Conservation (phyloP, 1,140 invertebrate genomes). For the Aradophagus sp. region DNA sequence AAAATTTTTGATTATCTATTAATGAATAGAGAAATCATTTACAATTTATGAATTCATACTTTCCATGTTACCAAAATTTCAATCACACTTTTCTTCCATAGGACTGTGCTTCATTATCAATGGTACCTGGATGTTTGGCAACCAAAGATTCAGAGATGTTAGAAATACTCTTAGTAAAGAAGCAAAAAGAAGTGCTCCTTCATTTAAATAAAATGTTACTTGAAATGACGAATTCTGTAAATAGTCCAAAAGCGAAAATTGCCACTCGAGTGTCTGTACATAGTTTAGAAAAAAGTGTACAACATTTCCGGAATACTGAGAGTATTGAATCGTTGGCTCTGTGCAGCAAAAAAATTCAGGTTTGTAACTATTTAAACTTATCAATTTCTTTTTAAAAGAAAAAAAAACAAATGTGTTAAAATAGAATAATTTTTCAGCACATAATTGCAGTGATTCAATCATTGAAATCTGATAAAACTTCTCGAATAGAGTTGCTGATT, state of each 20-base stretch:
- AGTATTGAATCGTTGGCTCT: constrained; percentile 55
- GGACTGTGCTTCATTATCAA: constrained; percentile 60
- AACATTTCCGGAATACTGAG: constrained; percentile 63
- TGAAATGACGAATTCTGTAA: constrained; percentile 66
- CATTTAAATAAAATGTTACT: constrained; percentile 77
- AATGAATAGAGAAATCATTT: too few species aligned
- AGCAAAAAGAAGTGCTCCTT: constrained; percentile 78
- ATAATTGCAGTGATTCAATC: constrained; percentile 78
- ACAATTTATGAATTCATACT: too few species aligned
- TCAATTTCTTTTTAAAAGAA: too few species aligned
- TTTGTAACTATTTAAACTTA: neutral
- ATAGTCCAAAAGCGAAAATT: constrained; percentile 68
- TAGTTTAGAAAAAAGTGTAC: constrained; percentile 75
- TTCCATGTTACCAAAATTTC: neutral
- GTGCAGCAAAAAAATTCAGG: constrained; percentile 74
- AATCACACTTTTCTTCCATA: constrained; percentile 1
- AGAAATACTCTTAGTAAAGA: constrained; percentile 77
- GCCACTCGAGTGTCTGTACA: constrained; percentile 75
- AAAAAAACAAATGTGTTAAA: too few species aligned
- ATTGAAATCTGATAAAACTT: constrained; percentile 76
- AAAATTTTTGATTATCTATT: too few species aligned
- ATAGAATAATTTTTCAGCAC: constrained; percentile 76
- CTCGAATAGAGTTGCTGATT: constrained; percentile 75
- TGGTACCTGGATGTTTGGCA: constrained; percentile 70
- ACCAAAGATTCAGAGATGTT: constrained; percentile 63